These are phyloP conservation scores for Aphidius ervi DNA, from an alignment of 1,140 invertebrate genomes.

Conservation along the genomic window DNA sequence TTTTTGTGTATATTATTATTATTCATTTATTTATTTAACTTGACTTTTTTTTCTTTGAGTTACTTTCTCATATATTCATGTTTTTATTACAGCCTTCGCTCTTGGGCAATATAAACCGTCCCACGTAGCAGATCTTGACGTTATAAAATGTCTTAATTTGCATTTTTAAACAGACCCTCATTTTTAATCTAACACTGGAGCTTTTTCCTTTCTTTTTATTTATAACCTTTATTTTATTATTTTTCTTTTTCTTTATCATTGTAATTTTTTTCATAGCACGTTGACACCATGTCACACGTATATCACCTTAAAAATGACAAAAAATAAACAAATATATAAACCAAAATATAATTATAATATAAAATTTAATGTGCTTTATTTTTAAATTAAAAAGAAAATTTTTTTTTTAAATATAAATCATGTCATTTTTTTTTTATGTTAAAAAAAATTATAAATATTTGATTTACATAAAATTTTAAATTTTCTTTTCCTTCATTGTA, in stretches of 20 bases:
- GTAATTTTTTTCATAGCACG: slow-evolving; percentile 8
- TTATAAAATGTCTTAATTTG: slow-evolving; percentile 40
- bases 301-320: too few species aligned
- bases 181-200: slow-evolving; percentile 24
- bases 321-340: too few species aligned
- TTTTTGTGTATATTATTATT: not conserved
- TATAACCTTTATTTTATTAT: slow-evolving; percentile 18
- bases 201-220: slow-evolving; percentile 16
- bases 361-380: too few species aligned
- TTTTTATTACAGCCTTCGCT: slow-evolving; percentile 22
- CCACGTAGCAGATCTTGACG: slow-evolving; percentile 27
- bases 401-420: too few species aligned
- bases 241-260: slow-evolving; percentile 10
- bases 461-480: too few species aligned
- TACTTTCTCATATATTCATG: slow-evolving; percentile 25
- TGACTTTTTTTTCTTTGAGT: slow-evolving; percentile 2
- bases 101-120: slow-evolving; percentile 15
- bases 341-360: too few species aligned
- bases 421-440: too few species aligned
- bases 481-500: too few species aligned
- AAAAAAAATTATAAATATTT: too few species aligned
- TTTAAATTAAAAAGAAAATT: too few species aligned
- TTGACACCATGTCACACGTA: slow-evolving; percentile 6
- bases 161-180: slow-evolving; percentile 34
- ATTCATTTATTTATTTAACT: not conserved